Percentiles rank a stretch among this genome's conserved stretches.
Evolutionary conservation across 2,888 invertebrate species (phyloP).

Genomic region (Carterocephalus palaemon): DNA sequence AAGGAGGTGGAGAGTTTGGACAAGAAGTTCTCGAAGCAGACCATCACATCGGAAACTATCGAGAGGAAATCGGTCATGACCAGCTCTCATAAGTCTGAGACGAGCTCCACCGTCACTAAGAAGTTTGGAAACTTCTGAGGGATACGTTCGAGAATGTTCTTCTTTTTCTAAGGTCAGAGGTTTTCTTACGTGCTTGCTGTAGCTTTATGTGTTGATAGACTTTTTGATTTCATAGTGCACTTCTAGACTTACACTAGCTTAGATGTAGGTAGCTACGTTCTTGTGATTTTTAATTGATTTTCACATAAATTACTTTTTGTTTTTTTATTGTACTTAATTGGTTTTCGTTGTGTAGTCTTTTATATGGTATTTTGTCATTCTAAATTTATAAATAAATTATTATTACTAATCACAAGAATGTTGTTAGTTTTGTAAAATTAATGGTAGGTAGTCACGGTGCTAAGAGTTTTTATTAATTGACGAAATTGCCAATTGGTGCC

Average conservation of each 20-base stretch:
- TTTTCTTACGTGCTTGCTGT: slow-evolving; percentile 27
- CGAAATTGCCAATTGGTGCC: slow-evolving; percentile 1
- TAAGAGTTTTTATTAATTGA: slow-evolving; percentile 14
- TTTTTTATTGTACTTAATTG: slow-evolving; percentile 15
- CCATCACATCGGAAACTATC: slow-evolving; percentile 83
- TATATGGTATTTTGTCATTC: background rate
- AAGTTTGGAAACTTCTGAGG: slow-evolving; percentile 73
- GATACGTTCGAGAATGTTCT: too few relatives aligned
- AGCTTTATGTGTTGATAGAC: slow-evolving; percentile 24
- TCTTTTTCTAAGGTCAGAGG: slow-evolving; percentile 57
- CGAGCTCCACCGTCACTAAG: slow-evolving; percentile 78
- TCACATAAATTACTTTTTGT: background rate
- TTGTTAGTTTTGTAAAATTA: slow-evolving; percentile 7
- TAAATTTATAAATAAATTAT: too few relatives aligned
- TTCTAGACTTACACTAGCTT: slow-evolving; percentile 8
- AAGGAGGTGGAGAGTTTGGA: slow-evolving; percentile 80
- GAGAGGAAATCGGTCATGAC: slow-evolving; percentile 84
- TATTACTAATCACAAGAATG: slow-evolving; percentile 4
- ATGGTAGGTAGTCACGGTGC: slow-evolving; percentile 7
- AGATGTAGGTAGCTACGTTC: slow-evolving; percentile 1
- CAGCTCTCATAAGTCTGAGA: slow-evolving; percentile 79
- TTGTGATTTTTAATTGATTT: slow-evolving; percentile 10
- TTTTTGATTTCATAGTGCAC: slow-evolving; percentile 7
- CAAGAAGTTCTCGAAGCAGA: slow-evolving; percentile 82
- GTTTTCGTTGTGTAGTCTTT: background rate